Evolutionary conservation across 2,797 vertebrate species (phyloP), one percentile per base, ranked within the genome.

Genomic region (Smutsia temminckii): DNA sequence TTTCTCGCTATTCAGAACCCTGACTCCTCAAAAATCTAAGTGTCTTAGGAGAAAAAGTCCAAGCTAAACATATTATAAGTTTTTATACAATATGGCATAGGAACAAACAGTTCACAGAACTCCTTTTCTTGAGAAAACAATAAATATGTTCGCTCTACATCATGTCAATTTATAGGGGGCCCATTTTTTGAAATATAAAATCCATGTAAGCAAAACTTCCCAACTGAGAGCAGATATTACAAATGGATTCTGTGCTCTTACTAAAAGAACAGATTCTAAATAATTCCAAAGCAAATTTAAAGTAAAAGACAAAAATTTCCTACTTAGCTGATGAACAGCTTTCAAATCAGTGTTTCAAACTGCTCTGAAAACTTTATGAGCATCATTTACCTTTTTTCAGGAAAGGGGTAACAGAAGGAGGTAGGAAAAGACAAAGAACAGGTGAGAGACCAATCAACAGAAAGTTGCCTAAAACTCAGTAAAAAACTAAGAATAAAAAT

Each of bases 211-310:
- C 32, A 95, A 86, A 95, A 95, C 18, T 71, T 94, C 13, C 59
- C 61, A 94, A 86, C 25, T 72, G 59, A 94, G 69, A 66, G 46
- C 29, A 92, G 51, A 68, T 32, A n/a, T 51, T 74, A 86, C 16
- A 46, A 86, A 64, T 74, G 20, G 71, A 95, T 75, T 94, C 68
- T 89, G 57, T 64, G 84, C 16, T 85, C 23, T 81, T 84, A 91
- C 34, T 83, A 61, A 72, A 86, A 91, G n/a, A 85, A 89, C 12
- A 64, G 71, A 72, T 79, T 49, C 51, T 92, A 92, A 63, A 46
- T 64, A 83, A 96, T 46, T 17, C 27, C 25, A 95, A 85, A 57
- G 75, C 55, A 91, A 93, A 91, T 66, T 84, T 85, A 91, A 89
- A 92, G n/a, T 46, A 14, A 95, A 85, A 95, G 85, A 55, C 11